Base-by-base conservation (phyloP, 2,888 invertebrate genomes). In the Diaprepes abbreviatus region DNA sequence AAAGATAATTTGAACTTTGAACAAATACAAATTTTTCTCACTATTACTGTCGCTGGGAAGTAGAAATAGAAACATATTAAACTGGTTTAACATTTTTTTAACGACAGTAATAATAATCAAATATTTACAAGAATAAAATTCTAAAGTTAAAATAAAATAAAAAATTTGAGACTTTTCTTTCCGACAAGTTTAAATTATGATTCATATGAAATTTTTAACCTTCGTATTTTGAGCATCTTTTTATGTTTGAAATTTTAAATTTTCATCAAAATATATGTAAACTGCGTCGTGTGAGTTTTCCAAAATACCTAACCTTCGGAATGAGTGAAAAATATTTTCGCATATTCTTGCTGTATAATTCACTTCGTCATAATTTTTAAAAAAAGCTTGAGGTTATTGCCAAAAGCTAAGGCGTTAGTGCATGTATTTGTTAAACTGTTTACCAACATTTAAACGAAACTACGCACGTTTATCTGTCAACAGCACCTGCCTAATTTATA, bases 401-500 rank as follows among this genome's bases (percentile, higher is more conserved):
- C 55, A 55, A 55, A 21, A 35, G 10, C 9, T 7, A 38, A 38
- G 55, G 55, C 55, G 55, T 36, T 36, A 55, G 36, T 55, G 55
- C 55, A 55, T 55, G 38, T 36, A 55, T 55, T 55, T 45, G 17
- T 21, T 48, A 60, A 21, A 5, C 12, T 60, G 60, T 60, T 60
- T 60, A 60, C 60, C n/a, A 48, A 31, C 31, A 33, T 10, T 19
- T 45, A 28, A 55, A 50, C 16, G 35, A 35, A 60, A 60, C 60
- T 60, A 60, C 60, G 60, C 60, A 60, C 31, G 3, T n/a, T 45
- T 40, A 58, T 48, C 43, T 48, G 48, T 48, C 60, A 48, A 45
- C 60, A 12, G 17, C 60, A 60, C 45, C 60, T 60, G 60, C 35
- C 21, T 14, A 35, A 48, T 45, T 59, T 59, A 33, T 45, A 59